Evolutionary conservation across 1,140 invertebrate genomes (phyloP), one percentile per base, ranked within the genome.

Genomic region (Zophobas morio): DNA sequence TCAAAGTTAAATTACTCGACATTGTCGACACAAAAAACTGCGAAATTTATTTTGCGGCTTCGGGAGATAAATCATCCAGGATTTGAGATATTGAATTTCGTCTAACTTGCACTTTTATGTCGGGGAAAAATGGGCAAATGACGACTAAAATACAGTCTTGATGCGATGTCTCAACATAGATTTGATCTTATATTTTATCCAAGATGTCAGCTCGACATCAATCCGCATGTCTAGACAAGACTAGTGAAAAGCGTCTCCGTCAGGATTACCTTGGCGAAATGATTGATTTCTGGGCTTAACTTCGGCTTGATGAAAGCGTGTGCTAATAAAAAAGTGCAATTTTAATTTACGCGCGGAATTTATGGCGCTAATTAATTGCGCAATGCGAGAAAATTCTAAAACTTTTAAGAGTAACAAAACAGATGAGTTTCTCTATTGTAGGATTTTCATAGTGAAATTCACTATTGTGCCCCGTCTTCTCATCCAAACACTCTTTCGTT

Each of bases 121-220:
- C 35, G 33, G 39, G 57, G 32, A 20, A 33, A 66, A 60, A 60
- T 60, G 6, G 39, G 39, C 1, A 1, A 66, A 66, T 36, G 6
- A 20, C 8, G 20, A 6, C 8, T 20, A 3, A 40, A 42, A 8
- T 66, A 66, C 39, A 42, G 37, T 40, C 56, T 51, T 35, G 49
- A 53, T 6, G 49, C 49, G 49, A 53, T 46, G 49, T 53, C 54
- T 57, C 54, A 36, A 57, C 54, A 39, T 63, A 63, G 57, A 66
- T 66, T 66, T 66, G 60, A 66, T 66, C 60, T 66, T 66, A 66
- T 66, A 66, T 66, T 66, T 66, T 66, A 66, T 66, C 60, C 60
- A 66, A 39, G 60, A 66, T 66, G 60, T 66, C 60, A 66, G 60
- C 39, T 66, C 60, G 60, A 39, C 54, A 66, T 66, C 60, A 66